These are phyloP conservation scores for Cacatua alba DNA, from an alignment of 2,113 vertebrate species.

Conservation along the genomic window DNA sequence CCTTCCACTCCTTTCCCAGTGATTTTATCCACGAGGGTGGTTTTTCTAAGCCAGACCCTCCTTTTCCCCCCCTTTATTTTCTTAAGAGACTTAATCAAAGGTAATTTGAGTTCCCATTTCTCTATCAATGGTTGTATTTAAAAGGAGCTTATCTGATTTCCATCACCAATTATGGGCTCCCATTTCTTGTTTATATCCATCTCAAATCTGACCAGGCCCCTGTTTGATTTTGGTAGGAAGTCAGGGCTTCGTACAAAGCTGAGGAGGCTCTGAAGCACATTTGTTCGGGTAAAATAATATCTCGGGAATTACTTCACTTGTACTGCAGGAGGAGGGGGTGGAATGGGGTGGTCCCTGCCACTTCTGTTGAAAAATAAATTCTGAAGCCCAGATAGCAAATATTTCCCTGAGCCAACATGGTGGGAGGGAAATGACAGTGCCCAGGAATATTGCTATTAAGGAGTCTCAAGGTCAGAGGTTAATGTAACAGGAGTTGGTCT, in stretches of 20 bases:
- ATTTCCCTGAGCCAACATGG: conserved; percentile 71
- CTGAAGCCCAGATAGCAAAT: conserved; percentile 76
- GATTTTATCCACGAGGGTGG: conserved; percentile 54
- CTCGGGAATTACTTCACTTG: conserved; percentile 72
- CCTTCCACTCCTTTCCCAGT: conserved; percentile 8
- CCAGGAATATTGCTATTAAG: conserved; percentile 71
- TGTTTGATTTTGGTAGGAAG: conserved; percentile 81
- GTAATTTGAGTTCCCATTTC: conserved; percentile 81
- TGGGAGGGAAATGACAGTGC: conserved; percentile 76
- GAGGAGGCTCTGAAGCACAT: conserved; percentile 72
- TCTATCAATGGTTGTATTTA: conserved; percentile 84
- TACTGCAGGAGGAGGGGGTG: conserved; percentile 62
- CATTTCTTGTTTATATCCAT: conserved; percentile 85
- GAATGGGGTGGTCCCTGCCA: conserved; percentile 79
- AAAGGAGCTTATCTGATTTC: conserved; percentile 84
- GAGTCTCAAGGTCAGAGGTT: conserved; percentile 76
- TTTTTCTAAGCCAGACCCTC: conserved; percentile 20
- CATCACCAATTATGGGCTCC: conserved; percentile 81
- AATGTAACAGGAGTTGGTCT: conserved; percentile 81
- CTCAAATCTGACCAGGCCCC: conserved; percentile 75
- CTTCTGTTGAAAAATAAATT: conserved; percentile 81
- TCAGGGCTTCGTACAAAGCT: conserved; percentile 73
- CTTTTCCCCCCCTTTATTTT: conserved; percentile 74
- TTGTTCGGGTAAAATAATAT: conserved; percentile 82
- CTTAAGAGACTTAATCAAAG: conserved; percentile 82